These are phyloP conservation scores for Carollia perspicillata DNA, from an alignment of 2,113 vertebrate species.

Conservation along the genomic window DNA sequence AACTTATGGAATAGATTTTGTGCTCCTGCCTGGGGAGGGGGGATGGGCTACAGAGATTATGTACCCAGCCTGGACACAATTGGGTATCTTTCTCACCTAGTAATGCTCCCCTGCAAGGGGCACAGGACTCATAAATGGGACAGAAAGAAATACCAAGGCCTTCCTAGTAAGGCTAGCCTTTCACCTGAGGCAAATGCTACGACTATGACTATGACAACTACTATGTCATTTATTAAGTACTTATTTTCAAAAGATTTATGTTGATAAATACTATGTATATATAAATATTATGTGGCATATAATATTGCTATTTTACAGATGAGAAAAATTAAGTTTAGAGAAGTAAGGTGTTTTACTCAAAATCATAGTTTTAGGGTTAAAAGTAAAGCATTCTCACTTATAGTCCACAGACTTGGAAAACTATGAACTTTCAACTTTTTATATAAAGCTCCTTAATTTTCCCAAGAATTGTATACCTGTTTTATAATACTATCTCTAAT, in stretches of 20 bases:
- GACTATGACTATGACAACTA: no score
- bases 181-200: not conserved
- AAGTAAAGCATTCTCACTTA: not conserved
- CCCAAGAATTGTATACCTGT: not conserved
- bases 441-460: not conserved
- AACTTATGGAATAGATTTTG: not conserved
- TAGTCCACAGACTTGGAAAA: not conserved
- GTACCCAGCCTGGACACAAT: no score
- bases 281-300: not conserved
- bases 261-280: not conserved
- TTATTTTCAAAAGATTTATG: not conserved
- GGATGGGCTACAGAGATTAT: not conserved
- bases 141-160: not conserved
- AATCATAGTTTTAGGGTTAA: not conserved
- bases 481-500: not conserved
- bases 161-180: not conserved
- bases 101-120: not conserved
- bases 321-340: not conserved
- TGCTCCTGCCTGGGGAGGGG: not conserved
- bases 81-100: not conserved
- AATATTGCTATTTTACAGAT: not conserved
- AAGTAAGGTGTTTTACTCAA: not conserved
- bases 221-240: not conserved
- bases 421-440: not conserved
- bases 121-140: not conserved